These are phyloP conservation scores for Aurelia sp. DNA, from an alignment of 30 jellyfish, hydroid and myxozoan genomes.

Conservation along the genomic window DNA sequence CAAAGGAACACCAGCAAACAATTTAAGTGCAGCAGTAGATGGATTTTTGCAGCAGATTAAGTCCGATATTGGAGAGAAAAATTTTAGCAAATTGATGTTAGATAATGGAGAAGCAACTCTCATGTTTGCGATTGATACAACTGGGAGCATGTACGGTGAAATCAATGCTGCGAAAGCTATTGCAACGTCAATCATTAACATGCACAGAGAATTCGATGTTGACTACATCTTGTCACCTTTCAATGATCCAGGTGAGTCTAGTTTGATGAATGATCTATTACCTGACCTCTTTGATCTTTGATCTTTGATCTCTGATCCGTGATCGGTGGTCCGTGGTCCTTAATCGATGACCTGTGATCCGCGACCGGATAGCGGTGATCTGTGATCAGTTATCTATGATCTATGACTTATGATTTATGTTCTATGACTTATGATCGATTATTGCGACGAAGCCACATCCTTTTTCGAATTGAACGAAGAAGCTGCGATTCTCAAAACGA, in stretches of 20 bases:
- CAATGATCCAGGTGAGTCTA: slow-evolving; percentile 81
- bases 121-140: slow-evolving; percentile 80
- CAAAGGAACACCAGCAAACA: slow-evolving; percentile 63
- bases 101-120: slow-evolving; percentile 80
- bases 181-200: slow-evolving; percentile 67
- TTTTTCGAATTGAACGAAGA: too few relatives aligned
- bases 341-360: background rate
- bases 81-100: slow-evolving; percentile 46
- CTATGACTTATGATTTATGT: too few relatives aligned
- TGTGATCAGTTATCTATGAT: too few relatives aligned
- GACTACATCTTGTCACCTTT: slow-evolving; percentile 83
- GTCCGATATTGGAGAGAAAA: slow-evolving; percentile 60
- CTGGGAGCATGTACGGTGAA: slow-evolving; percentile 77
- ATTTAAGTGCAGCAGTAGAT: slow-evolving; percentile 63
- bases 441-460: too few relatives aligned
- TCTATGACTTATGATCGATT: too few relatives aligned
- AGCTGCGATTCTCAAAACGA: too few relatives aligned
- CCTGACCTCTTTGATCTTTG: background rate
- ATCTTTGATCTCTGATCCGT: background rate
- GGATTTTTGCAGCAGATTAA: slow-evolving; percentile 55
- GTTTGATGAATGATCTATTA: background rate
- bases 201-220: slow-evolving; percentile 69
- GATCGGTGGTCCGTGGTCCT: background rate
- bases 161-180: slow-evolving; percentile 77
- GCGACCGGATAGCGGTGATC: too few relatives aligned